phyloP scores from a whole-genome alignment of 2,888 invertebrate genomes.

The Cheiracanthium punctorium region DNA sequence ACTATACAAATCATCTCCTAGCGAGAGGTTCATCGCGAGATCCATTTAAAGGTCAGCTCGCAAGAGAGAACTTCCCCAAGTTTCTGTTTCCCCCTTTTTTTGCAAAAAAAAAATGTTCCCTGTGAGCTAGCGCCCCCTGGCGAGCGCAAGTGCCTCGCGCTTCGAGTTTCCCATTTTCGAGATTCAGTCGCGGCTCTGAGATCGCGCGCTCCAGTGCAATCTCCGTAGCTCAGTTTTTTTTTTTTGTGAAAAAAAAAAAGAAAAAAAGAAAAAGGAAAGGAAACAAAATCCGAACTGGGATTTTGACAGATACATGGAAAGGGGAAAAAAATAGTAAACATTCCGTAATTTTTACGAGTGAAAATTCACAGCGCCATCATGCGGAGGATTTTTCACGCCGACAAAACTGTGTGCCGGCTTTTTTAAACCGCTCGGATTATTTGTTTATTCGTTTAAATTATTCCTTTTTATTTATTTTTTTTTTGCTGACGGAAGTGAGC shows the following conservation, averaged over 20 bases:
- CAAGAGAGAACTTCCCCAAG: neutral
- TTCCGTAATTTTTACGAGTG: neutral
- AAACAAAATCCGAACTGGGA: too few relatives aligned
- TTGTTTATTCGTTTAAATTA: neutral
- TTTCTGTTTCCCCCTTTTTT: neutral
- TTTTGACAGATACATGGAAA: neutral
- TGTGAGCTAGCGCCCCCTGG: slow-evolving; percentile 38
- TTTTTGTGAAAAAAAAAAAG: neutral
- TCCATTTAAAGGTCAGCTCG: slow-evolving; percentile 1
- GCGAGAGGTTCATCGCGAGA: neutral
- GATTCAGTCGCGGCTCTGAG: slow-evolving; percentile 40
- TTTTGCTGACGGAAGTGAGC: slow-evolving; percentile 7
- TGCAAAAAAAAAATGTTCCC: neutral
- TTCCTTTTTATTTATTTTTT: neutral
- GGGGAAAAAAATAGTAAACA: slow-evolving; percentile 7
- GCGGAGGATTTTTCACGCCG: slow-evolving; percentile 40
- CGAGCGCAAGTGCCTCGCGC: slow-evolving; percentile 37
- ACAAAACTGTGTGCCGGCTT: neutral
- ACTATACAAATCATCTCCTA: too few relatives aligned
- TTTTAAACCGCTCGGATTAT: slow-evolving; percentile 15
- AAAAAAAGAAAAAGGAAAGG: too few relatives aligned
- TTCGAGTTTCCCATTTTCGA: slow-evolving; percentile 26
- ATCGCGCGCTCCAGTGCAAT: slow-evolving; percentile 5
- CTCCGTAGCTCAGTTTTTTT: neutral
- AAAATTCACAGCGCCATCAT: slow-evolving; percentile 24